Evolutionary conservation across 2,888 invertebrate species (phyloP).

Genomic region (Schizaphis graminum): DNA sequence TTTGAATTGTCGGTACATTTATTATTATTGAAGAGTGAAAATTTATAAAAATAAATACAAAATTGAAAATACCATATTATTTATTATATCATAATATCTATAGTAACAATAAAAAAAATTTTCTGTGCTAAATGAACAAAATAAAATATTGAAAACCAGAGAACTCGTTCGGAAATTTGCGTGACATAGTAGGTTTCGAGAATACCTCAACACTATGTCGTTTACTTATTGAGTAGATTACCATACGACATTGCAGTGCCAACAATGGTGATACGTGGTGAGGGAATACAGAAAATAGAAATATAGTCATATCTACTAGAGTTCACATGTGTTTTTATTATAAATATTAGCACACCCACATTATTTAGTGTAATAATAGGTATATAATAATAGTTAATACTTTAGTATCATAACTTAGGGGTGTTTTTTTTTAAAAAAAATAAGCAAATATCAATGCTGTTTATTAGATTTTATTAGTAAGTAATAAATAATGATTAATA

Average conservation of each 20-base stretch:
- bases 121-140: neutral
- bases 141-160: neutral
- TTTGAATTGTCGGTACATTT: neutral
- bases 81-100: neutral
- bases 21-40: neutral
- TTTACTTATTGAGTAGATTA: neutral
- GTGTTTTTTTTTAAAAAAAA: neutral
- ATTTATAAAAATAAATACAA: neutral
- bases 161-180: neutral
- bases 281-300: neutral
- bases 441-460: too few relatives aligned
- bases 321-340: neutral
- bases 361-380: neutral
- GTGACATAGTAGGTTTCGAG: neutral
- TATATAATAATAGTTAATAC: too few relatives aligned
- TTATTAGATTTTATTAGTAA: neutral
- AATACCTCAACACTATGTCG: neutral
- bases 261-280: neutral
- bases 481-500: neutral
- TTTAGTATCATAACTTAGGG: too few relatives aligned
- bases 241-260: neutral
- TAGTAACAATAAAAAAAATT: neutral
- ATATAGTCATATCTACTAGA: too few relatives aligned
- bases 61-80: neutral
- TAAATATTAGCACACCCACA: neutral